phyloP scores from a whole-genome alignment of 2,888 invertebrate species.

The Gymnosoma rotundatum region DNA sequence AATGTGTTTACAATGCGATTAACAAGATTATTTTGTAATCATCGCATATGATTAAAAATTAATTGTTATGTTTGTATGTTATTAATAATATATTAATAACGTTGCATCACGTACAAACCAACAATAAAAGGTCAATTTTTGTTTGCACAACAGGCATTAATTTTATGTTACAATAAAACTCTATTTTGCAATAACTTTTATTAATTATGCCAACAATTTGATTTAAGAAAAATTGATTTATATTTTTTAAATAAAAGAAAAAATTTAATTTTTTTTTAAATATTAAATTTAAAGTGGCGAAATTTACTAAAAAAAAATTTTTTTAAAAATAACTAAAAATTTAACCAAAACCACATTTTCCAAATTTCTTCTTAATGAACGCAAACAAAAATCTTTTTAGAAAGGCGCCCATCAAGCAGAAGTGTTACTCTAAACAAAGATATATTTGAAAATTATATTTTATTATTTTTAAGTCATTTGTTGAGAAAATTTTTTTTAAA shows the following conservation, averaged over 20 bases:
- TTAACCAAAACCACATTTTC: no score
- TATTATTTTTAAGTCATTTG: no score
- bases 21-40: slow-evolving; percentile 45
- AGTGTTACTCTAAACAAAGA: not conserved
- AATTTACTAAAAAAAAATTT: no score
- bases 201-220: not conserved
- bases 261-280: no score
- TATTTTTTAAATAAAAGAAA: not conserved
- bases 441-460: no score
- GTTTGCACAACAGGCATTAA: no score
- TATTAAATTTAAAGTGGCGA: no score
- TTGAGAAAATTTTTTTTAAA: no score
- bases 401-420: no score
- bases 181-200: not conserved
- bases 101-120: not conserved
- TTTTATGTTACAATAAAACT: not conserved
- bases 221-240: not conserved
- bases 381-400: no score
- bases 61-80: slow-evolving; percentile 15
- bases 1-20: slow-evolving; percentile 31
- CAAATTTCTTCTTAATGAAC: no score
- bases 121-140: not conserved
- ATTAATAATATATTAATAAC: slow-evolving; percentile 37
- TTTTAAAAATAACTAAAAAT: no score
- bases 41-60: slow-evolving; percentile 30